Conservation (phyloP, 2,113 vertebrate species). For the Tyto alba region DNA sequence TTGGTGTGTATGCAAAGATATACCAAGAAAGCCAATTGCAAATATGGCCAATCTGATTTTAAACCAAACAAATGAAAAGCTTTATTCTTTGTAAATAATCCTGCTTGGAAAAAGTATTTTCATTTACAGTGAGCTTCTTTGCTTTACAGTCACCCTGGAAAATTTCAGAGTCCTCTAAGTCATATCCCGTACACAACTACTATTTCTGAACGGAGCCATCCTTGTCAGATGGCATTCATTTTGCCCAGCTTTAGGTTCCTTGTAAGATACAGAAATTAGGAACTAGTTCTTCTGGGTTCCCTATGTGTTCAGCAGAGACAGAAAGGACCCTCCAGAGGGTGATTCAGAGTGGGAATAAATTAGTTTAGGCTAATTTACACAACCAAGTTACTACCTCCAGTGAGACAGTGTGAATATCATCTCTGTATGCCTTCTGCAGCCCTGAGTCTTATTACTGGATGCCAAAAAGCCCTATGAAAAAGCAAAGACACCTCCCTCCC, state of each 20-base stretch:
- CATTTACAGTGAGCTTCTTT: neutral
- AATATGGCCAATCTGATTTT: neutral
- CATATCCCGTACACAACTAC: rapidly evolving
- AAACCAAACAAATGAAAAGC: neutral
- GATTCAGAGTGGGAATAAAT: neutral
- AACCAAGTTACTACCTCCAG: neutral
- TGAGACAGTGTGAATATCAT: neutral
- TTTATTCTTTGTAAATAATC: neutral
- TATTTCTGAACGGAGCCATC: neutral
- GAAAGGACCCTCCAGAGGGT: neutral
- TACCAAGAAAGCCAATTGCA: neutral
- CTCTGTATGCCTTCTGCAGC: neutral
- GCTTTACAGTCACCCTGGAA: neutral
- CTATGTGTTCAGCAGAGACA: neutral
- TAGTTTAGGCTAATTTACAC: neutral
- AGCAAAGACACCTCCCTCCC: neutral
- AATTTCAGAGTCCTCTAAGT: neutral
- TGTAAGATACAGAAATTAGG: neutral
- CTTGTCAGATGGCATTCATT: neutral
- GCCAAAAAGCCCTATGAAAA: neutral
- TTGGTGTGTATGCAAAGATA: neutral
- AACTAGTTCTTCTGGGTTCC: neutral
- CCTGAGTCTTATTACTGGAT: neutral
- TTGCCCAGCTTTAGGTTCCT: neutral
- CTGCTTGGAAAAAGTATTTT: neutral